Evolutionary conservation across 2,888 invertebrate genomes (phyloP).

Genomic region (Linnaemya tessellans): DNA sequence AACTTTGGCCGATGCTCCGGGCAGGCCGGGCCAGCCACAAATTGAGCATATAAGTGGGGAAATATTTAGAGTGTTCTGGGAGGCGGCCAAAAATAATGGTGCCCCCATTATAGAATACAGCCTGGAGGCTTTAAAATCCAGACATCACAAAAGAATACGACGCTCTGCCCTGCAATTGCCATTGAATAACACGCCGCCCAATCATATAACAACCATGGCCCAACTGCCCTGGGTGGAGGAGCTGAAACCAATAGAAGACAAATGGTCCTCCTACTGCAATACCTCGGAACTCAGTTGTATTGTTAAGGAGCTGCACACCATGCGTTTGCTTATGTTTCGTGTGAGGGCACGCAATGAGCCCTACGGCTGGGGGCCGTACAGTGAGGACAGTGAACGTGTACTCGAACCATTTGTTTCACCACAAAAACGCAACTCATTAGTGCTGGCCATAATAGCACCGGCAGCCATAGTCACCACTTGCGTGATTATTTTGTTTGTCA

Average conservation of each 20-base stretch:
- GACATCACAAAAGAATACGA: conserved; percentile 74
- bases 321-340: conserved; percentile 88
- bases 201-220: conserved; percentile 64
- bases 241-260: conserved; percentile 83
- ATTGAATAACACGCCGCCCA: neutral
- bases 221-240: conserved; percentile 85
- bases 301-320: conserved; percentile 86
- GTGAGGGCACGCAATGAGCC: conserved; percentile 89
- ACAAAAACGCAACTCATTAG: conserved; percentile 83
- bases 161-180: conserved; percentile 69
- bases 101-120: conserved; percentile 89
- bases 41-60: conserved; percentile 89
- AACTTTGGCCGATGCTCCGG: conserved; percentile 91
- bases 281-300: conserved; percentile 93
- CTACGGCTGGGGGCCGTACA: conserved; percentile 92
- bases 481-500: conserved; percentile 78
- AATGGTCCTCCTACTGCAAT: conserved; percentile 89
- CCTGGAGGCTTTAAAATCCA: conserved; percentile 87
- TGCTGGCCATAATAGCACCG: conserved; percentile 87
- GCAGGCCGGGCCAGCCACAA: conserved; percentile 89
- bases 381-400: conserved; percentile 86
- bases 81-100: conserved; percentile 90
- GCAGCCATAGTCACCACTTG: conserved; percentile 83
- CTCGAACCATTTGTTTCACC: conserved; percentile 81
- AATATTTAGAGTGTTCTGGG: conserved; percentile 92